Base-by-base conservation (phyloP, 2,888 invertebrate genomes). In the Theretra japonica region DNA sequence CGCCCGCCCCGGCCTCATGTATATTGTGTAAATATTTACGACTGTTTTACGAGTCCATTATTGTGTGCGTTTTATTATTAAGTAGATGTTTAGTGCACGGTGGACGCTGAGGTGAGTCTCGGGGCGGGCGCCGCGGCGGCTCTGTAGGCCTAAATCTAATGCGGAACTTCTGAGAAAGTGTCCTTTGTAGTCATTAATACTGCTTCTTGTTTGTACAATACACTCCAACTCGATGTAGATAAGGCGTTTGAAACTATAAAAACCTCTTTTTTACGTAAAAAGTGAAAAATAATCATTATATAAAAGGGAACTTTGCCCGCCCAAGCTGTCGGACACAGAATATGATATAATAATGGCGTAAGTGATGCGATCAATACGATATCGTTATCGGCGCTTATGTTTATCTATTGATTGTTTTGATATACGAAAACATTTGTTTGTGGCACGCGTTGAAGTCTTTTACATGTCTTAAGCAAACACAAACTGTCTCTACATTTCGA, bases 391-490 rank as follows among this genome's bases (percentile, higher is more conserved):
- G 69, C 72, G 75, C 69, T 77, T 77, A 75, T 79, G 79, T 81
- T 86, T 86, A 88, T 88, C 87, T 89, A 84, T 87, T 79, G 85
- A 83, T 65, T 82, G 78, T 84, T 84, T 84, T 79, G 88, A 89
- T 91, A 89, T 86, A 83, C 81, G 70, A 74, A 79, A 74, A 76
- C 77, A 74, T 79, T 82, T 87, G 79, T 87, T 86, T 83, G 83
- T 80, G 75, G 73, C 76, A 78, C 91, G 90, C 94, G 94, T 94
- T 94, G 91, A 94, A 85, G 86, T 94, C 94, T 94, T 93, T 94
- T 91, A 81, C 85, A 86, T 75, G 76, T 78, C 73, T 77, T 76
- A 74, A 62, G 75, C 77, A 82, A 80, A 80, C 77, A 80, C 77
- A 75, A 74, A 73, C 70, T 68, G n/a, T 68, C 41, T 28, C 25